phyloP scores from a whole-genome alignment of 1,140 invertebrate species.

The Drosophila pachea region DNA sequence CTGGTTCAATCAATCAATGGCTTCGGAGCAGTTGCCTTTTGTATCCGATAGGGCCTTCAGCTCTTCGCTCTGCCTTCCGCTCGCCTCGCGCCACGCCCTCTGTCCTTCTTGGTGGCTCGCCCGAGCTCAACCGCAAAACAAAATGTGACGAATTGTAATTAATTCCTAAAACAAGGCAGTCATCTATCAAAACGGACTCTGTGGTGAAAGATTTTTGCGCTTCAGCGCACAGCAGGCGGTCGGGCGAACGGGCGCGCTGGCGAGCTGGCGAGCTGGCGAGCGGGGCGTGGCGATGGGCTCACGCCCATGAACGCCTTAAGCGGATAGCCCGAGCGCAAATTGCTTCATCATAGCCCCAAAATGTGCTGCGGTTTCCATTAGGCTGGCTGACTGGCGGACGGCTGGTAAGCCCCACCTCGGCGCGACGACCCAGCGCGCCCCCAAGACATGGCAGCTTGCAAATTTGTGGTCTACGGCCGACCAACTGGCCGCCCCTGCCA shows the following conservation, averaged over 20 bases:
- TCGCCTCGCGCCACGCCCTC: slow-evolving; percentile 3
- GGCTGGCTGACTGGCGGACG: slow-evolving; percentile 33
- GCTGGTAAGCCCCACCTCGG: not conserved
- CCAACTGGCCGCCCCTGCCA: slow-evolving; percentile 33
- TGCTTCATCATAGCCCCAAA: slow-evolving; percentile 74
- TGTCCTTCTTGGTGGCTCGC: slow-evolving; percentile 16
- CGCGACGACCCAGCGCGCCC: not conserved
- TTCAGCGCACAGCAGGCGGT: slow-evolving; percentile 56
- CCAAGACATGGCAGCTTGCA: slow-evolving; percentile 51
- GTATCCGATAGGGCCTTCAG: slow-evolving; percentile 45
- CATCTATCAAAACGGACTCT: slow-evolving; percentile 75
- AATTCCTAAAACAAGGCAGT: slow-evolving; percentile 78
- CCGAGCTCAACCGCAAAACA: slow-evolving; percentile 65
- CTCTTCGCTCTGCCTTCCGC: slow-evolving; percentile 1
- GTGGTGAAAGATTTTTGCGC: slow-evolving; percentile 70
- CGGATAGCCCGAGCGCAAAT: slow-evolving; percentile 59
- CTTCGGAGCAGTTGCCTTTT: slow-evolving; percentile 51
- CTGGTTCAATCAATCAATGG: slow-evolving; percentile 74
- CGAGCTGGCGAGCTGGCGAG: too few relatives aligned
- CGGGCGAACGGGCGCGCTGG: too few relatives aligned
- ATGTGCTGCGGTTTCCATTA: slow-evolving; percentile 74
- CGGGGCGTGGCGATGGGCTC: slow-evolving; percentile 21
- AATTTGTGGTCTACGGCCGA: slow-evolving; percentile 57
- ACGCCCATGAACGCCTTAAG: slow-evolving; percentile 57
- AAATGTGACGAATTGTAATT: slow-evolving; percentile 79